Evolutionary conservation across 2,113 vertebrate species (phyloP).

Genomic region (Ahaetulla prasina): DNA sequence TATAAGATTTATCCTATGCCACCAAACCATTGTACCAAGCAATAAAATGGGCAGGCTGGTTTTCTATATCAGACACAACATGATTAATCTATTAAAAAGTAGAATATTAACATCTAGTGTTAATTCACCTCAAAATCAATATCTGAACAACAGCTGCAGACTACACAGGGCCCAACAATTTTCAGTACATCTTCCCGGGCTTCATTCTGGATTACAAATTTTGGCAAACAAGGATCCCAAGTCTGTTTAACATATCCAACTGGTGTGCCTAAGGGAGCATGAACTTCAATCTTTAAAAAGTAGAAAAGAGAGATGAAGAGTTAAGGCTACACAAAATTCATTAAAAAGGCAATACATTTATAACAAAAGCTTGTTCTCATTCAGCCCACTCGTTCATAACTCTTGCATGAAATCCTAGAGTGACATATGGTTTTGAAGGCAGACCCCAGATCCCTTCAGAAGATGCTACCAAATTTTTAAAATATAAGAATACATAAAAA

Average conservation of each 20-base stretch:
- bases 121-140: constrained; percentile 86
- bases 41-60: background rate
- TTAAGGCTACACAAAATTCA: background rate
- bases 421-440: background rate
- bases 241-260: constrained; percentile 84
- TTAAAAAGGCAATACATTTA: background rate
- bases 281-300: constrained; percentile 81
- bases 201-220: constrained; percentile 84
- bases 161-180: constrained; percentile 82
- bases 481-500: background rate
- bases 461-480: background rate
- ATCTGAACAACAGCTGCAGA: constrained; percentile 82
- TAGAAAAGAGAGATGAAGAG: background rate
- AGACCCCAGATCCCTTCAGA: background rate
- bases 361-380: background rate
- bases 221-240: constrained; percentile 86
- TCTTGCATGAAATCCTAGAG: background rate
- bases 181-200: constrained; percentile 76
- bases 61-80: background rate
- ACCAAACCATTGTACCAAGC: background rate
- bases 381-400: background rate
- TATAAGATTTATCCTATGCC: background rate
- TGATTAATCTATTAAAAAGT: background rate
- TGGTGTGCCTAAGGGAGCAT: constrained; percentile 83
- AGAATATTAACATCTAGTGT: background rate